Percentiles rank a stretch among this genome's conserved stretches.
phyloP scores from a whole-genome alignment of 2,797 vertebrate species.

The Megaceryle alcyon region DNA sequence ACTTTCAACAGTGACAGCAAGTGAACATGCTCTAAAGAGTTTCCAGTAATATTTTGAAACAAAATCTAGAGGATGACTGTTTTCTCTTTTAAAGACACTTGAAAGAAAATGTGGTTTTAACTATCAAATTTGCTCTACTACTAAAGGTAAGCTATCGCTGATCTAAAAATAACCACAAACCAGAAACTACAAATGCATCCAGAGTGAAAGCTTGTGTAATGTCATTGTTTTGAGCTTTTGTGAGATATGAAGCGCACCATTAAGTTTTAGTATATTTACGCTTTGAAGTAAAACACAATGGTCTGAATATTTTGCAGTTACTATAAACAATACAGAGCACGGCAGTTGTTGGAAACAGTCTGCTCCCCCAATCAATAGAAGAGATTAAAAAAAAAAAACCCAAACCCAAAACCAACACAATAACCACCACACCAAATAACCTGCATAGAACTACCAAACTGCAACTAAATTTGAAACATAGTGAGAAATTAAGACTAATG shows the following conservation, averaged over 20 bases:
- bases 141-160: neutral
- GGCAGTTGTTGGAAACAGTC: conserved; percentile 11
- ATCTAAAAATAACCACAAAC: conserved; percentile 48
- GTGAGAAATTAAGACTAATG: neutral
- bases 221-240: conserved; percentile 27
- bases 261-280: conserved; percentile 52
- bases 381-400: neutral
- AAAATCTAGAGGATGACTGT: neutral
- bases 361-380: neutral
- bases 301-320: conserved; percentile 57
- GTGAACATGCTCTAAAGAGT: neutral
- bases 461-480: neutral
- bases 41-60: neutral
- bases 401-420: no score
- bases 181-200: conserved; percentile 18
- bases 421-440: neutral
- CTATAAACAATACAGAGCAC: conserved; percentile 48
- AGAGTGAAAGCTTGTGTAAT: neutral
- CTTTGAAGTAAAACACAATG: conserved; percentile 63
- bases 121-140: neutral
- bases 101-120: neutral
- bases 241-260: conserved; percentile 39
- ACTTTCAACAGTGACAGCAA: neutral
- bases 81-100: neutral
- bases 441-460: neutral